These are phyloP conservation scores for Florisuga fusca DNA, from an alignment of 2,797 vertebrate genomes.

Conservation along the genomic window DNA sequence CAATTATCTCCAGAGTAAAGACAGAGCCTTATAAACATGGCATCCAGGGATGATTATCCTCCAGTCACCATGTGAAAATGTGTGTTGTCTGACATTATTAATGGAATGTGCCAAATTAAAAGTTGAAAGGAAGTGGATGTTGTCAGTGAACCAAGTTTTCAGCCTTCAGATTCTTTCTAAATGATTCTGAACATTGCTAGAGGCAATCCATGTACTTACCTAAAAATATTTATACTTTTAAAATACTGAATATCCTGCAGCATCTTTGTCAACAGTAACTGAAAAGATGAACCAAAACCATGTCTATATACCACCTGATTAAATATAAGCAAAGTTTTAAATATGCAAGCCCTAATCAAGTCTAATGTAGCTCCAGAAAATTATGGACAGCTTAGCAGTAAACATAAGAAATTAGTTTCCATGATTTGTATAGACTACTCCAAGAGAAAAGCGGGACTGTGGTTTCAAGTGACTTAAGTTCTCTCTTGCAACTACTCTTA, in stretches of 20 bases:
- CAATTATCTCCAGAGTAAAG: background rate
- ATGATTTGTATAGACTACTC: background rate
- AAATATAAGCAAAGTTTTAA: background rate
- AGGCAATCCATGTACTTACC: background rate
- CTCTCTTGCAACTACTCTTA: background rate
- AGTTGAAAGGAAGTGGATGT: background rate
- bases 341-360: background rate
- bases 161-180: constrained; percentile 7
- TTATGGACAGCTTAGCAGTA: background rate
- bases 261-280: background rate
- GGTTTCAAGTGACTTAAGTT: background rate
- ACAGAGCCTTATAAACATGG: background rate
- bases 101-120: background rate
- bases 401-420: background rate
- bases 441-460: background rate
- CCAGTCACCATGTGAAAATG: background rate
- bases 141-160: background rate
- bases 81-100: background rate
- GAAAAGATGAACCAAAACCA: background rate
- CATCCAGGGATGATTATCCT: background rate
- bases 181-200: background rate
- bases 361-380: background rate
- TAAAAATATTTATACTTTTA: constrained; percentile 2
- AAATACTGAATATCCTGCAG: background rate
- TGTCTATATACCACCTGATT: background rate